These are phyloP conservation scores for Lasioglossum albipes DNA, from an alignment of 1,140 invertebrate genomes.

Conservation along the genomic window DNA sequence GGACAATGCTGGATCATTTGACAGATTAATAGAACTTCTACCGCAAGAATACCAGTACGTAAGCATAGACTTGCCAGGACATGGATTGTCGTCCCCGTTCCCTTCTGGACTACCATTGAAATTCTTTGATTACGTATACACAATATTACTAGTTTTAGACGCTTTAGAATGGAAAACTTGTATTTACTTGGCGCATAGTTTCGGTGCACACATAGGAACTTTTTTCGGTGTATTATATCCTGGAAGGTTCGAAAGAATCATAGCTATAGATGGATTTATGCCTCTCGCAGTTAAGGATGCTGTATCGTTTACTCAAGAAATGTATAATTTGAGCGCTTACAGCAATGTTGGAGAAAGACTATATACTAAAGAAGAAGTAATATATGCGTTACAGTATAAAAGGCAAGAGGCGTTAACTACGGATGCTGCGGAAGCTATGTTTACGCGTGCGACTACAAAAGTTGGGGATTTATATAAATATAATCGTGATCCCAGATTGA, in stretches of 20 bases:
- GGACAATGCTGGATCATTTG: constrained; percentile 86
- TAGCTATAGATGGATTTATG: constrained; percentile 80
- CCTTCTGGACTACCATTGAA: constrained; percentile 79
- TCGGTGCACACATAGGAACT: constrained; percentile 80
- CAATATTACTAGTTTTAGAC: constrained; percentile 80
- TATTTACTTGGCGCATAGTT: constrained; percentile 82
- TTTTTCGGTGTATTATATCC: constrained; percentile 80
- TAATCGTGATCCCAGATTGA: constrained; percentile 73
- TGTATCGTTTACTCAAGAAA: constrained; percentile 57
- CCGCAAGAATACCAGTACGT: constrained; percentile 82
- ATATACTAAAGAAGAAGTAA: constrained; percentile 80
- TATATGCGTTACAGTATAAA: constrained; percentile 75
- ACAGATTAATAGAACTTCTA: constrained; percentile 82
- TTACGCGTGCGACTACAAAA: constrained; percentile 77
- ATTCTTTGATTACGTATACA: constrained; percentile 77
- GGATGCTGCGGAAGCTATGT: constrained; percentile 78
- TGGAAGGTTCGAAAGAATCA: constrained; percentile 77
- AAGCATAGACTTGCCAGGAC: constrained; percentile 85
- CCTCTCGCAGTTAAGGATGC: constrained; percentile 68
- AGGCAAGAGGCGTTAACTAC: constrained; percentile 70
- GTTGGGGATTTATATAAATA: constrained; percentile 69
- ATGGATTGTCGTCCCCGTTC: constrained; percentile 85
- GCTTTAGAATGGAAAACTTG: constrained; percentile 82
- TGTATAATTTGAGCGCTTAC: constrained; percentile 57
- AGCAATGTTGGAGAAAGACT: constrained; percentile 32